Base-by-base conservation (phyloP, 2,888 invertebrate species). In the Elmis aenea region DNA sequence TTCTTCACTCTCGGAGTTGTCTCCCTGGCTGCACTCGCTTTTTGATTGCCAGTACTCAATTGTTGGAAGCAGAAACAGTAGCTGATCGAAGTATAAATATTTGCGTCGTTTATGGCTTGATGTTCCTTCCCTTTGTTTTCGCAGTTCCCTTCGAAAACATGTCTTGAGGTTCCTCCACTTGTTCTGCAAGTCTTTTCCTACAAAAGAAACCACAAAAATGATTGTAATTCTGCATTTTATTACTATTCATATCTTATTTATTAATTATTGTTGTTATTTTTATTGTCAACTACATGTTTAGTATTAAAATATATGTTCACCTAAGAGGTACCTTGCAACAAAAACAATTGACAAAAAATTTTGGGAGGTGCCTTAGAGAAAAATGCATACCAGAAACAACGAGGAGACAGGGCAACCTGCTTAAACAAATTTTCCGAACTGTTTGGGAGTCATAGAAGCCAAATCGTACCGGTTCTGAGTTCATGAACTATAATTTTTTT, bases 81-180 rank as follows among this genome's bases (percentile, higher is more conserved):
- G n/a, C n/a, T 32, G 32, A 11, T 32, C 24, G 9, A 32, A 32
- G 32, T 32, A 32, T 8, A 24, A 11, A 16, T 31, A 31, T 31
- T 31, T 25, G n/a, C 25, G 5, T 3, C 32, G 32, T 20, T 9
- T 31, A 20, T 9, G 22, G 15, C 25, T 24, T 36, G 33, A 20
- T 27, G 25, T 31, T 25, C 25, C 16, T 38, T 30, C 21, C 35
- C 22, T 13, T 25, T 33, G 9, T 44, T 18, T 32, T 15, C 15
- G 24, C 16, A 32, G 16, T 24, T 32, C 16, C 15, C 32, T 32
- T 3, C 25, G 9, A 24, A 32, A 24, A 23, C 31, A 31, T 5
- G 31, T 31, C 23, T 14, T 31, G 2, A 31, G 31, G 10, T 31
- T 31, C 23, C 31, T 22, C 23, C 31, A 31, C 8, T 31, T n/a